phyloP scores from a whole-genome alignment of 2,113 vertebrate species.

The Columba livia region DNA sequence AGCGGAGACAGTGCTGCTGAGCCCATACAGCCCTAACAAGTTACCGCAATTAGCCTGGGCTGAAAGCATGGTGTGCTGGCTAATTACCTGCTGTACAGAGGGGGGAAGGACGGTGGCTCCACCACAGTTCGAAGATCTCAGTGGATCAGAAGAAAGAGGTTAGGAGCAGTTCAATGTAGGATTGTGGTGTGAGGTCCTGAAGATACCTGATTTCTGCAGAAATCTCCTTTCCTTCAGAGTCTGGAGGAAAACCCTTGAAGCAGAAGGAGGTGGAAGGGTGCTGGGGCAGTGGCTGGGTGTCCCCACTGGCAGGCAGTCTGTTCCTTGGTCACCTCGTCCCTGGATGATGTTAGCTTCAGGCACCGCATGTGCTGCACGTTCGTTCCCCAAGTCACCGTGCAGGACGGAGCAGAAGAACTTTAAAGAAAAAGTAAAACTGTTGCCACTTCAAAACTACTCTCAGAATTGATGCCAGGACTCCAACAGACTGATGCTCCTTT shows the following conservation, averaged over 20 bases:
- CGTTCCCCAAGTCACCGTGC: neutral
- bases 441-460: conserved; percentile 32
- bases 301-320: neutral
- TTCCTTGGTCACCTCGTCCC: neutral
- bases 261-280: neutral
- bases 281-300: neutral
- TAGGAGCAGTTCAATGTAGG: neutral
- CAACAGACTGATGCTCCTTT: conserved; percentile 52
- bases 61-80: rapidly evolving
- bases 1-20: neutral
- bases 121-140: rapidly evolving
- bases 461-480: conserved; percentile 56
- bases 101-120: rapidly evolving
- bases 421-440: neutral
- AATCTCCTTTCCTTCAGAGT: neutral
- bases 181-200: neutral
- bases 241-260: neutral
- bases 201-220: neutral
- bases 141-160: rapidly evolving
- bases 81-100: neutral
- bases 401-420: neutral
- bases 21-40: neutral
- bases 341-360: rapidly evolving
- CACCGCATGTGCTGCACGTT: neutral
- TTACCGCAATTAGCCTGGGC: neutral